phyloP scores from a whole-genome alignment of 2,888 invertebrate genomes.

The Oscheius myriophilus region DNA sequence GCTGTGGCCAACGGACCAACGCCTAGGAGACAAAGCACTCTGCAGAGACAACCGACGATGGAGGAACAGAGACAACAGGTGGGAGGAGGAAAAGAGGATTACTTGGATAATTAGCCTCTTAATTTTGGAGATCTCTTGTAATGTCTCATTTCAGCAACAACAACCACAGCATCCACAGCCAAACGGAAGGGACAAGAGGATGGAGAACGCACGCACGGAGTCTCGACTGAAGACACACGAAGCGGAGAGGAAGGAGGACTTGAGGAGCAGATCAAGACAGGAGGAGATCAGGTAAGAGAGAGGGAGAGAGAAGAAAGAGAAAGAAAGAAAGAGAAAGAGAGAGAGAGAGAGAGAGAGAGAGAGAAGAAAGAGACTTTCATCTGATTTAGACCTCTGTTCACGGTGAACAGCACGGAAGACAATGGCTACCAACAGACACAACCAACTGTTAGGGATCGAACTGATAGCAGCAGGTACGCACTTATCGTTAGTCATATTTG shows the following conservation, averaged over 20 bases:
- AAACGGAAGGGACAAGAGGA: slow-evolving; percentile 16
- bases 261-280: slow-evolving; percentile 4
- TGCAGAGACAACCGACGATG: slow-evolving; percentile 43
- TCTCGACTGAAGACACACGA: neutral
- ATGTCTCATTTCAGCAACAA: too few species aligned
- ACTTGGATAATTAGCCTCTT: too few species aligned
- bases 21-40: slow-evolving; percentile 37
- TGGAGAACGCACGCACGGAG: slow-evolving; percentile 3
- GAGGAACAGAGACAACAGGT: slow-evolving; percentile 33
- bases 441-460: neutral
- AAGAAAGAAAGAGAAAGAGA: neutral
- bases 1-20: slow-evolving; percentile 21
- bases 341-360: slow-evolving; percentile 2
- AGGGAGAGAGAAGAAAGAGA: neutral
- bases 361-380: neutral
- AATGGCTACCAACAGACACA: slow-evolving; percentile 14
- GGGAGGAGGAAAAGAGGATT: too few species aligned
- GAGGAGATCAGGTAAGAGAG: slow-evolving; percentile 11
- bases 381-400: slow-evolving; percentile 6
- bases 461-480: too few species aligned
- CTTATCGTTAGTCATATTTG: too few species aligned
- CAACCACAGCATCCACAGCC: slow-evolving; percentile 3
- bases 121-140: too few species aligned
- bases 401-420: slow-evolving; percentile 13
- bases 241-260: slow-evolving; percentile 10